Percentiles rank a stretch among this genome's conserved stretches.
These are phyloP conservation scores for Pristionchus maxplancki DNA, from an alignment of 2,888 invertebrate species.

Conservation along the genomic window DNA sequence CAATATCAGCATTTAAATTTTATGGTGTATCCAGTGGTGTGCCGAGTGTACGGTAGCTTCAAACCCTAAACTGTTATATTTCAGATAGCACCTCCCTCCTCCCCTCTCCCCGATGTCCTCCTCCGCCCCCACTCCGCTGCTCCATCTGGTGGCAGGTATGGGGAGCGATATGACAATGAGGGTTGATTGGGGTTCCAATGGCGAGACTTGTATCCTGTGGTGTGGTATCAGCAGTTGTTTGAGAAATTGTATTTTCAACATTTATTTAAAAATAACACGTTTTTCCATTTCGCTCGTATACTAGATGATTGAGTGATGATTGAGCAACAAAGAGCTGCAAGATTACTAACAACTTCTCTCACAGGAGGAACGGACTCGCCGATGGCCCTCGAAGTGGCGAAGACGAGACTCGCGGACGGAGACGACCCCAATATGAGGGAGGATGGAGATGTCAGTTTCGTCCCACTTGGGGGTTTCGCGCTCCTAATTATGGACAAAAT, in stretches of 20 bases:
- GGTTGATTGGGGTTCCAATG: background rate
- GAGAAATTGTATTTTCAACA: too few relatives aligned
- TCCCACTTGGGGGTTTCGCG: background rate
- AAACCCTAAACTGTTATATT: background rate
- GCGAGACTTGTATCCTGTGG: background rate
- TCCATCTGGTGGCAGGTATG: background rate
- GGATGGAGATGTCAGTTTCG: slow-evolving; percentile 26
- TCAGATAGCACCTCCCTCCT: background rate
- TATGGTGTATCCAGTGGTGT: background rate
- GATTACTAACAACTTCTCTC: background rate
- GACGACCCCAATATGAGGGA: slow-evolving; percentile 48
- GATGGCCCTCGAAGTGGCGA: slow-evolving; percentile 34
- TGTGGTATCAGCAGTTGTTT: too few relatives aligned
- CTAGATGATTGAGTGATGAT: too few relatives aligned
- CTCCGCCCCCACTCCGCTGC: background rate
- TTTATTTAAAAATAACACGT: too few relatives aligned
- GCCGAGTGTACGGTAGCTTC: background rate
- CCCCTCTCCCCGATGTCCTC: background rate
- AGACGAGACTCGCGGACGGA: slow-evolving; percentile 21
- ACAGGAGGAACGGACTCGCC: background rate
- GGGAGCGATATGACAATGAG: background rate
- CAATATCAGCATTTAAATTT: background rate
- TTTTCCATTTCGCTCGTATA: too few relatives aligned
- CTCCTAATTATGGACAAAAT: background rate
- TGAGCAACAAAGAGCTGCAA: too few relatives aligned